Conservation (phyloP, 1,140 invertebrate genomes). For the Drosophila mojavensis region DNA sequence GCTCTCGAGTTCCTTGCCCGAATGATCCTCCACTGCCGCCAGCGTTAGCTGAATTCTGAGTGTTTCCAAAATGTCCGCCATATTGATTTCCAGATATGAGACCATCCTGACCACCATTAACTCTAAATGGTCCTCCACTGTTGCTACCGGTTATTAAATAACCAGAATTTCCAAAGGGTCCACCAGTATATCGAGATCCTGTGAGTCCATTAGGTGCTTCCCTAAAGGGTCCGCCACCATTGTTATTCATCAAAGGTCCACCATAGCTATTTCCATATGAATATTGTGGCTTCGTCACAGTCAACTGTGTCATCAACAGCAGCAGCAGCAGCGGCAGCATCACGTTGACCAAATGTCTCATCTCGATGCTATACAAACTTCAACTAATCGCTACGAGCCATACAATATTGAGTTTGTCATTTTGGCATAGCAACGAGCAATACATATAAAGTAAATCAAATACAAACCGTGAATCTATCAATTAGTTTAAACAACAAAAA, state of each 20-base stretch:
- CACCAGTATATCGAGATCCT: neutral
- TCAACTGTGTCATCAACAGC: neutral
- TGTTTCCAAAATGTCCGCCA: neutral
- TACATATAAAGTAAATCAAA: slow-evolving; percentile 18
- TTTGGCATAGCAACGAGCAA: slow-evolving; percentile 15
- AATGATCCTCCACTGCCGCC: slow-evolving; percentile 14
- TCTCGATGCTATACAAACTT: slow-evolving; percentile 14
- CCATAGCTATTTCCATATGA: neutral
- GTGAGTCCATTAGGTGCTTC: neutral
- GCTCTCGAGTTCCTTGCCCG: neutral
- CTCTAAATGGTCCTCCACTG: slow-evolving; percentile 1
- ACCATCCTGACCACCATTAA: neutral
- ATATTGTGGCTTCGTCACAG: neutral
- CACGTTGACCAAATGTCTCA: slow-evolving; percentile 15
- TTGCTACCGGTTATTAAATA: neutral
- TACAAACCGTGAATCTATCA: neutral
- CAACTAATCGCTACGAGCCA: slow-evolving; percentile 4
- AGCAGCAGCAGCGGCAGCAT: neutral
- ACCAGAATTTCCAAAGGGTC: neutral
- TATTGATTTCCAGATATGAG: neutral
- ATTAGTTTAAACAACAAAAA: slow-evolving; percentile 3
- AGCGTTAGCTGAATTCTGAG: neutral
- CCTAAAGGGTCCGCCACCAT: neutral
- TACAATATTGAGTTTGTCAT: slow-evolving; percentile 1
- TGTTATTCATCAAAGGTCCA: neutral